Evolutionary conservation across 2,888 invertebrate species (phyloP), one percentile per base, ranked within the genome.

Genomic region (Oscheius sp.): DNA sequence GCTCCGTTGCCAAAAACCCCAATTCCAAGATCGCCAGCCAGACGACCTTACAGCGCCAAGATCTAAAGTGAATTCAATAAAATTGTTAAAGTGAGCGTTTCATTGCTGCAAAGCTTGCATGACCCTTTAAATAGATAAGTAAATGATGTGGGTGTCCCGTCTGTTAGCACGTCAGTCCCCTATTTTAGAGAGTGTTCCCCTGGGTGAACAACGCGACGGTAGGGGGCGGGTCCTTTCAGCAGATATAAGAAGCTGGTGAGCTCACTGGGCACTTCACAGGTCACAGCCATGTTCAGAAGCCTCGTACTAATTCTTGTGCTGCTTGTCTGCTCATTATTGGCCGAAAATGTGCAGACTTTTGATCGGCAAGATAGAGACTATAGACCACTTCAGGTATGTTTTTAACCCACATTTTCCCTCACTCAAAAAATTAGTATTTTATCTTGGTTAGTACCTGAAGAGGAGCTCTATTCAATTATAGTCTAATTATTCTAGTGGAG

Each of bases 331-430:
- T 52, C 53, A 64, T 69, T 74, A 12, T 64, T 74, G 46, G 71
- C 67, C 57, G 70, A 73, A 6, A 76, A 74, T 45, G 70, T 70
- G 25, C 76, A 76, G 48, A 80, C 80, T 5, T 81, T 81, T 58
- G 78, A 79, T 48, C 53, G 81, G 39, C 79, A 81, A 53, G 81
- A 81, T 58, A 50, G 81, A 37, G 81, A 81, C 69, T 81, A 79
- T 55, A 68, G 81, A 50, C 79, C 81, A 37, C 73, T 81, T 37
- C 81, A 81, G 73, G 78, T 81, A 33, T 50, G 17, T n/a, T n/a
- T n/a, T n/a, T n/a, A n/a, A 6, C 17, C 29, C 57, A 17, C n/a
- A n/a, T n/a, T n/a, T n/a, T n/a, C n/a, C n/a, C n/a, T n/a, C n/a
- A n/a, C n/a, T n/a, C n/a, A n/a, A n/a, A n/a, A n/a, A n/a, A n/a